Evolutionary conservation across 2,797 vertebrate genomes (phyloP), one percentile per base, ranked within the genome.

Genomic region (Dicrostonyx torquatus): DNA sequence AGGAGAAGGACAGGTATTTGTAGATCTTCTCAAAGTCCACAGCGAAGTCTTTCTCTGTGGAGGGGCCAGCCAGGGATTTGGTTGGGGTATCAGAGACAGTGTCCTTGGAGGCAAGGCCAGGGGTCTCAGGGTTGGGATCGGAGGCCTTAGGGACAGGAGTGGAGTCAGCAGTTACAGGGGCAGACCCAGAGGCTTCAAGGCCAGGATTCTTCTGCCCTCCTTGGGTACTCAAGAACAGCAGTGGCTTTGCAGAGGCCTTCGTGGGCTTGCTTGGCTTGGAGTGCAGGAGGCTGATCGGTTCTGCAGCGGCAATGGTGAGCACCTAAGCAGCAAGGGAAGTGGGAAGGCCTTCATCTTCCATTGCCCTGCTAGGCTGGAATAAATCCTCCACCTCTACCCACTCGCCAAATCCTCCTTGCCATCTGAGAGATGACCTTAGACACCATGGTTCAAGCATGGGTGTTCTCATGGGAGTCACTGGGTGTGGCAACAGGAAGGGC

Each of bases 1-100:
- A 97, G n/a, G 91, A 24, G 18, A 92, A 96, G 0, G 98, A 97
- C 15, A 98, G 94, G 62, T 98, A 98, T 64, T 96, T 98, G 89
- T 98, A 98, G 85, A 98, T 97, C 43, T 98, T 98, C 92, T 98
- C 98, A 34, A 98, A 98, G 88, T 98, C 98, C 73, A 98, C 94
- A 0, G 70, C 8, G 0, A 98, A 87, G 48, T 92, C 94, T 66
- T 26, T 92, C 45, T 48, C n/a, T 11, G 48, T 22, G 22, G 43
- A 18, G 12, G 66, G 50, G 31, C 37, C 91, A 4, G n/a, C 20
- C 12, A 40, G 76, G 55, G 91, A 73, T n/a, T 64, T n/a, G 6
- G 26, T 31, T 75, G 50, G 40, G 34, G 78, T 17, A 17, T n/a
- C 40, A 26, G 79, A 17, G 18, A 20, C 37, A 17, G 58, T 50